Conservation (phyloP, 2,888 invertebrate genomes). For the Scaptomyza tumidula region DNA sequence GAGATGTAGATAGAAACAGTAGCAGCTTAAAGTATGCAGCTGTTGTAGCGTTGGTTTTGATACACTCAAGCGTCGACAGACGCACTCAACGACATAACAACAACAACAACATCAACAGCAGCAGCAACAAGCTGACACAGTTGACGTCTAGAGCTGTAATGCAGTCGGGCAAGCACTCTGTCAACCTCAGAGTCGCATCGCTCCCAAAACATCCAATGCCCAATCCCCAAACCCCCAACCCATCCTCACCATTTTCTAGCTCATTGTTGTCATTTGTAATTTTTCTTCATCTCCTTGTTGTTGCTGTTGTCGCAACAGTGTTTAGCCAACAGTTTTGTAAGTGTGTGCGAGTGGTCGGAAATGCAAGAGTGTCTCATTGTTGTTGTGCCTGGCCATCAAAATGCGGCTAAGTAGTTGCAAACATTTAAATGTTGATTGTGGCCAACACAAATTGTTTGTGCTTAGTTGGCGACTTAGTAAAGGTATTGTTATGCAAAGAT, state of each 20-base stretch:
- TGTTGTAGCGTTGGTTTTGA: conserved; percentile 71
- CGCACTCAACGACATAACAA: conserved; percentile 64
- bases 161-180: conserved; percentile 71
- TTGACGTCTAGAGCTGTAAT: conserved; percentile 75
- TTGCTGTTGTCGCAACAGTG: conserved; percentile 47
- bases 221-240: background rate
- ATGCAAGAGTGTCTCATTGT: conserved; percentile 74
- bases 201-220: conserved; percentile 1
- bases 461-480: conserved; percentile 14
- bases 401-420: conserved; percentile 67
- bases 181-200: conserved; percentile 61
- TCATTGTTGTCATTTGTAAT: conserved; percentile 61
- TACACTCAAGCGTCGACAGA: conserved; percentile 79
- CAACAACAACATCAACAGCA: conserved; percentile 25
- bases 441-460: conserved; percentile 49
- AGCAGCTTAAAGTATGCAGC: conserved; percentile 65
- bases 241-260: conserved; percentile 2
- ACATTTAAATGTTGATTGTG: conserved; percentile 69
- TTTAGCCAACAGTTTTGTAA: conserved; percentile 64
- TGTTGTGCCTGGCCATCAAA: conserved; percentile 47
- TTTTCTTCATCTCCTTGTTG: conserved; percentile 46
- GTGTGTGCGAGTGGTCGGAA: conserved; percentile 62
- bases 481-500: background rate
- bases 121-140: conserved; percentile 53
- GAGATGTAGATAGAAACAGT: conserved; percentile 34